Evolutionary conservation across 2,113 vertebrate genomes (phyloP).

Genomic region (Chamaea fasciata): DNA sequence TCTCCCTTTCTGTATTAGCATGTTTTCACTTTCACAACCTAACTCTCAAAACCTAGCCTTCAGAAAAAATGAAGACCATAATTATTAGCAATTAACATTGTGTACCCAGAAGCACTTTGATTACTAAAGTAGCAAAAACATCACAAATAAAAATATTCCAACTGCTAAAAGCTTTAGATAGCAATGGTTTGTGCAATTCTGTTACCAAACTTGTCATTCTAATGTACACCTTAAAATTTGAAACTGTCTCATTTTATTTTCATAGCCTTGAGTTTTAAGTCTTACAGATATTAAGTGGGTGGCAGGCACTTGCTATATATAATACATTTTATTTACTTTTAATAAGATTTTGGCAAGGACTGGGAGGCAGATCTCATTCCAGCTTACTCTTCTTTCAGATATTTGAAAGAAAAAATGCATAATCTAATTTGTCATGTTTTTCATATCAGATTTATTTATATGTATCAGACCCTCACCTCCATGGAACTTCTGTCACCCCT

Average conservation of each 20-base stretch:
- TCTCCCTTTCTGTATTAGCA: background rate
- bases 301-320: background rate
- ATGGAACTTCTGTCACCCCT: background rate
- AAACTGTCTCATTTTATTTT: background rate
- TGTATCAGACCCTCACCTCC: background rate
- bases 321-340: background rate
- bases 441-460: conserved; percentile 6
- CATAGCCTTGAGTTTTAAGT: background rate
- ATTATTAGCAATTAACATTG: background rate
- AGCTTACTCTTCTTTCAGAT: background rate
- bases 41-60: background rate
- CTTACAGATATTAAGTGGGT: background rate
- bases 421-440: background rate
- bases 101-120: background rate
- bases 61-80: background rate
- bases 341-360: background rate
- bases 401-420: background rate
- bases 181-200: background rate
- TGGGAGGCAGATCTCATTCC: background rate
- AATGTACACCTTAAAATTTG: background rate
- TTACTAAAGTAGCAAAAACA: background rate
- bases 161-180: background rate
- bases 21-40: background rate
- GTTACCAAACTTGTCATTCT: background rate
- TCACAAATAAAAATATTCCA: background rate